Conservation (phyloP, 35 echinoderm and acorn worm genomes). For the Strongylocentrotus purpuratus region DNA sequence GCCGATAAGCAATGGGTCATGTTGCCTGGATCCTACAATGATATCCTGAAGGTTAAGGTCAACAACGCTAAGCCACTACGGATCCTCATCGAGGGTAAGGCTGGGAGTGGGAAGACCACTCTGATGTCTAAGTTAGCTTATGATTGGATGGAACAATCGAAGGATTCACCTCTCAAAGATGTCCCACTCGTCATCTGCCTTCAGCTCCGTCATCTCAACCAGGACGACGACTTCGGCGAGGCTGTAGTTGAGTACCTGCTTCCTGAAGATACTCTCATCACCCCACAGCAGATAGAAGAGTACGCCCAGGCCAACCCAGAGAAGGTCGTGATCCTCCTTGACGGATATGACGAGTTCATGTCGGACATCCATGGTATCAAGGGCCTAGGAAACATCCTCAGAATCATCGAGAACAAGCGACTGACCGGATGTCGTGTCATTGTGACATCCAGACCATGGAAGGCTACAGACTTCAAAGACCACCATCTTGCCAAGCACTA, state of each 20-base stretch:
- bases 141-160: conserved; percentile 49
- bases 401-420: conserved; percentile 50
- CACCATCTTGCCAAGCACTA: conserved; percentile 40
- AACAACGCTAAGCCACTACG: conserved; percentile 10
- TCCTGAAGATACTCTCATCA: conserved; percentile 48
- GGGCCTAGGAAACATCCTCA: conserved; percentile 50
- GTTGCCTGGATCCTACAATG: conserved; percentile 47
- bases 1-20: conserved; percentile 28
- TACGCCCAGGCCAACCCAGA: conserved; percentile 50
- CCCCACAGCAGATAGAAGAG: conserved; percentile 19
- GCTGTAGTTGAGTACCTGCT: conserved; percentile 58
- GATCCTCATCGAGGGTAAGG: conserved; percentile 56
- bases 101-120: conserved; percentile 65
- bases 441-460: conserved; percentile 49
- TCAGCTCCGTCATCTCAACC: conserved; percentile 44
- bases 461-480: conserved; percentile 47
- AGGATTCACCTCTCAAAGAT: conserved; percentile 41
- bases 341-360: conserved; percentile 69
- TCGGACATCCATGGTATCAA: conserved; percentile 43
- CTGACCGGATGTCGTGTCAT: conserved; percentile 52
- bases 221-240: conserved; percentile 49
- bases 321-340: conserved; percentile 53
- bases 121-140: conserved; percentile 57
- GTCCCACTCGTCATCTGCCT: conserved; percentile 40
- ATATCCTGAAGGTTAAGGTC: conserved; percentile 17